phyloP scores from a whole-genome alignment of 2,797 vertebrate species.

The Alfaro cultratus region DNA sequence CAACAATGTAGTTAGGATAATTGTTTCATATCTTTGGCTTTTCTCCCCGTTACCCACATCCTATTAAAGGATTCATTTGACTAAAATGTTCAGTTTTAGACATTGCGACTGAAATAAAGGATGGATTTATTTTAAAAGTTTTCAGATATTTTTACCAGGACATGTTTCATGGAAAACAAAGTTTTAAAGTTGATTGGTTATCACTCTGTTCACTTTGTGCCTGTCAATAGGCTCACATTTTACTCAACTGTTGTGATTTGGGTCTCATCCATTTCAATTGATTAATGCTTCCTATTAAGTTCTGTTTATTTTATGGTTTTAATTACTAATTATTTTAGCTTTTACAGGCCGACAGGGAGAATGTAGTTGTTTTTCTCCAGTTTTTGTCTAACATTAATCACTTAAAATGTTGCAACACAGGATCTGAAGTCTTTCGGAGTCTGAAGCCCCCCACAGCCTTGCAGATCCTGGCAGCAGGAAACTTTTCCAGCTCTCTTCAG shows the following conservation, averaged over 20 bases:
- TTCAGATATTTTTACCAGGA: neutral
- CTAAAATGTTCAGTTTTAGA: neutral
- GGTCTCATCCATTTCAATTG: neutral
- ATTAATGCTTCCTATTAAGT: neutral
- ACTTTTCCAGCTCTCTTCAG: slow-evolving; percentile 58
- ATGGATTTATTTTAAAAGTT: neutral
- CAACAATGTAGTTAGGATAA: neutral
- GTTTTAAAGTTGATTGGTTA: neutral
- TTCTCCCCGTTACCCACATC: neutral
- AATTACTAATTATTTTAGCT: neutral
- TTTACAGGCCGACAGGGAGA: neutral
- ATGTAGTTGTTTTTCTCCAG: neutral
- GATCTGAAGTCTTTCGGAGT: slow-evolving; percentile 32
- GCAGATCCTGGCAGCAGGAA: slow-evolving; percentile 46
- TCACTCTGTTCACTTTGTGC: neutral
- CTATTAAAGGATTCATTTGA: neutral
- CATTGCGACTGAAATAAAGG: neutral
- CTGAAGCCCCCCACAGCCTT: slow-evolving; percentile 20
- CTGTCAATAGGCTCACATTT: neutral
- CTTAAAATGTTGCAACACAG: slow-evolving; percentile 25
- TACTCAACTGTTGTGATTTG: neutral
- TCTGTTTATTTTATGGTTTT: neutral
- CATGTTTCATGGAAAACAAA: neutral
- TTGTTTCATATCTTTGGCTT: neutral
- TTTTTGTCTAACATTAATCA: slow-evolving; percentile 19